phyloP scores from a whole-genome alignment of 2,888 invertebrate species.

The Tipula vernalis region DNA sequence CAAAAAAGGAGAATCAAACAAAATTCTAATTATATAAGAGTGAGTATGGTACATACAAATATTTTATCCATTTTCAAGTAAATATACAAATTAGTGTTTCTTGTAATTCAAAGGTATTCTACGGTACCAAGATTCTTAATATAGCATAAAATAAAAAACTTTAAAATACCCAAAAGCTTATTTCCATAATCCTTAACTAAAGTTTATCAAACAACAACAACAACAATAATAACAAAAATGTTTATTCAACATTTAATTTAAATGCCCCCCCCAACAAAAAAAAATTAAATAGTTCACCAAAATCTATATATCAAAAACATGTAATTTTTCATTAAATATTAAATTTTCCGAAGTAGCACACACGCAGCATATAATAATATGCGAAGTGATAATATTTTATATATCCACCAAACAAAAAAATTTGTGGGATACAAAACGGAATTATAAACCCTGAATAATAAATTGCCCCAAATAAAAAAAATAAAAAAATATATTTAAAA shows the following conservation, averaged over 20 bases:
- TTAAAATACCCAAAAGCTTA: background rate
- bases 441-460: background rate
- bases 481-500: background rate
- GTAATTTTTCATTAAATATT: conserved; percentile 1
- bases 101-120: background rate
- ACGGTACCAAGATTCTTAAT: background rate
- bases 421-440: background rate
- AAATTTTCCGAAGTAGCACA: background rate
- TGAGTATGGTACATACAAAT: background rate
- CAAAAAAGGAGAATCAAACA: background rate
- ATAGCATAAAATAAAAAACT: background rate
- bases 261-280: background rate
- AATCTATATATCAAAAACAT: background rate
- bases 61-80: too few species aligned
- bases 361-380: background rate
- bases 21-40: background rate
- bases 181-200: background rate
- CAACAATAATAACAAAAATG: background rate
- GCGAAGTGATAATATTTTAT: background rate
- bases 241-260: background rate
- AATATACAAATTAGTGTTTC: background rate
- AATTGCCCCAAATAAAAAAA: background rate
- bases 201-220: background rate
- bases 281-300: background rate
- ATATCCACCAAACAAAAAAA: background rate